phyloP scores from a whole-genome alignment of 2,113 vertebrate species.

The Nothocercus julius region DNA sequence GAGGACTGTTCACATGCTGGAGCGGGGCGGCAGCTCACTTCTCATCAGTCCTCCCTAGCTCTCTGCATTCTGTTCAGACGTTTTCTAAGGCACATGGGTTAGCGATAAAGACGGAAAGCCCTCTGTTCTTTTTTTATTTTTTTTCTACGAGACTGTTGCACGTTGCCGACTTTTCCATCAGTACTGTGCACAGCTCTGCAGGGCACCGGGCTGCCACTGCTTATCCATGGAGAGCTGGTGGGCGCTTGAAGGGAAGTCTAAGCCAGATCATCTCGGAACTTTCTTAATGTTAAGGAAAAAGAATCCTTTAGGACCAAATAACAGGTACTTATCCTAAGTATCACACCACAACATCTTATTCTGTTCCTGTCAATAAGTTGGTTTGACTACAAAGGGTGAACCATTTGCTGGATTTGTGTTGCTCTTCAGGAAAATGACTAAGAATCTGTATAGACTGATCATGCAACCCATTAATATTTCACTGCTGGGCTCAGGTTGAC shows the following conservation, averaged over 20 bases:
- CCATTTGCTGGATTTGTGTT: neutral
- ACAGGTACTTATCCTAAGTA: neutral
- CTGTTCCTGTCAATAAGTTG: neutral
- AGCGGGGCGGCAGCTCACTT: conserved; percentile 28
- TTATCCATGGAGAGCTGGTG: neutral
- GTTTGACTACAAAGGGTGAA: neutral
- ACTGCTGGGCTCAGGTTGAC: conserved; percentile 12
- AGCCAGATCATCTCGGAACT: neutral
- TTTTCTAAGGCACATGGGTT: neutral
- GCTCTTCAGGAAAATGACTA: conserved; percentile 23
- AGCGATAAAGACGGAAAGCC: conserved; percentile 35
- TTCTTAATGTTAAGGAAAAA: neutral
- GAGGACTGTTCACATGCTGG: neutral
- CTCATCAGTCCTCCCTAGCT: neutral
- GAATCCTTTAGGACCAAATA: neutral
- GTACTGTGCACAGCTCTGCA: neutral
- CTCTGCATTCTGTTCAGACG: neutral
- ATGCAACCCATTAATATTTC: conserved; percentile 58
- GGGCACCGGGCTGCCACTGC: neutral
- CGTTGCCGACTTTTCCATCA: neutral
- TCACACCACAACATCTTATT: neutral
- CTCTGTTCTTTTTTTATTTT: neutral
- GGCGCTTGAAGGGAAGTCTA: neutral
- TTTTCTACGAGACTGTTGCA: neutral
- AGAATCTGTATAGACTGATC: conserved; percentile 48